phyloP scores from a whole-genome alignment of 1,140 invertebrate genomes.

The Papilio polytes region DNA sequence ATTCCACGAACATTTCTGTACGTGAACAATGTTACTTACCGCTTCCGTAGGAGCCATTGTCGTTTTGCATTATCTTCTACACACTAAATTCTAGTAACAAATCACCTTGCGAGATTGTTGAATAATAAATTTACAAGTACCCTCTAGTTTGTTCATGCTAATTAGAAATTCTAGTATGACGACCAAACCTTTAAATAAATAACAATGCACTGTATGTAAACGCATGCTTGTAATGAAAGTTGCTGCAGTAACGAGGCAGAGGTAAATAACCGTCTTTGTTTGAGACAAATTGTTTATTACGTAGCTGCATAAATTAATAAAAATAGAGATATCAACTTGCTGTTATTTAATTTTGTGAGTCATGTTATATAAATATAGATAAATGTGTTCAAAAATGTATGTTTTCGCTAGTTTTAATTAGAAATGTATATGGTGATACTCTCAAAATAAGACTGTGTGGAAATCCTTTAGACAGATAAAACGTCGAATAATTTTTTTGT shows the following conservation, averaged over 20 bases:
- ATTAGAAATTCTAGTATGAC: slow-evolving; percentile 41
- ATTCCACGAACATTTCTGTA: slow-evolving; percentile 1
- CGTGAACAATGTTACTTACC: slow-evolving; percentile 59
- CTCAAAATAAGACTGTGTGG: neutral
- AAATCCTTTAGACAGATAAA: too few species aligned
- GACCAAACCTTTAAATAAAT: slow-evolving; percentile 42
- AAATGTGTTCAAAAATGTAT: neutral
- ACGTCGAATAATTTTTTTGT: neutral
- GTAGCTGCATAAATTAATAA: slow-evolving; percentile 5
- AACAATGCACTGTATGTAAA: slow-evolving; percentile 54
- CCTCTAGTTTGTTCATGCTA: slow-evolving; percentile 42
- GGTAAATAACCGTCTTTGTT: slow-evolving; percentile 46
- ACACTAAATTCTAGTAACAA: slow-evolving; percentile 13
- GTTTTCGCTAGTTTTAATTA: neutral
- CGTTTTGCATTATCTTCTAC: slow-evolving; percentile 66
- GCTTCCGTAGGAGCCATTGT: slow-evolving; percentile 73
- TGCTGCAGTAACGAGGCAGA: slow-evolving; percentile 47
- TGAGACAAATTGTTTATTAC: slow-evolving; percentile 33
- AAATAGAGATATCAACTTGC: slow-evolving; percentile 18
- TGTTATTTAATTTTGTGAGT: slow-evolving; percentile 11
- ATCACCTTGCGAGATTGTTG: slow-evolving; percentile 33
- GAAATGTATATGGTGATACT: neutral
- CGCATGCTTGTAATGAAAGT: slow-evolving; percentile 48
- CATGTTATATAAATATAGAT: neutral
- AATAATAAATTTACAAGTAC: slow-evolving; percentile 44